Base-by-base conservation (phyloP, 1,140 invertebrate genomes). In the Anoplophora glabripennis region DNA sequence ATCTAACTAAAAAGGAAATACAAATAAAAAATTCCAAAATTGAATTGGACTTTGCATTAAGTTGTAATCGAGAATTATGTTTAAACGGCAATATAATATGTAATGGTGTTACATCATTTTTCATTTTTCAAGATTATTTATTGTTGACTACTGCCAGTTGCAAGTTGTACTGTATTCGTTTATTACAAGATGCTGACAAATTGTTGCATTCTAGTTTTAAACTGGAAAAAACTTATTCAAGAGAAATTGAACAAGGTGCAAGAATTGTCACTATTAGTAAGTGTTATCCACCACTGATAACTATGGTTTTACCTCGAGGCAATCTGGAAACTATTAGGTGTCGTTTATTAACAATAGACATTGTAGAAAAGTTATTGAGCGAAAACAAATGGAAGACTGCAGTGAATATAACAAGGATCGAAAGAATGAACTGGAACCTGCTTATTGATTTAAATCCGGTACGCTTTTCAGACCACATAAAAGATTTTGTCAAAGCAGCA, bases 311-410 rank as follows among this genome's bases (percentile, higher is more conserved):
- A 37, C 67, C 67, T 8, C 37, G 67, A 12, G 67, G 67, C 14
- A 69, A 69, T 37, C 35, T 69, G 4, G 67, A 69, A 52, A 61
- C 53, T 9, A 66, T 69, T 40, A 59, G 53, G 1, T 67, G 63
- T 36, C 47, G 63, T 7, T 48, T 67, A 46, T 67, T 69, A 33
- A 56, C 60, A 14, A 64, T 69, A 35, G 67, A 69, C 48, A 42
- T 44, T 12, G 52, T 65, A 17, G 67, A 69, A 45, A 15, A 49
- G 10, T 46, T 69, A 18, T 34, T 69, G 14, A n/a, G 33, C 11
- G 14, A 57, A 18, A 48, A 59, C 14, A 36, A 57, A 9, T 69
- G 65, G 65, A 14, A 47, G 11, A 44, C 57, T 44, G 65, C 63
- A n/a, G 14, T 69, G 12, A 34, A 63, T 21, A 53, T 60, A 36